Evolutionary conservation across 2,888 invertebrate species (phyloP).

Genomic region (Timema podura): DNA sequence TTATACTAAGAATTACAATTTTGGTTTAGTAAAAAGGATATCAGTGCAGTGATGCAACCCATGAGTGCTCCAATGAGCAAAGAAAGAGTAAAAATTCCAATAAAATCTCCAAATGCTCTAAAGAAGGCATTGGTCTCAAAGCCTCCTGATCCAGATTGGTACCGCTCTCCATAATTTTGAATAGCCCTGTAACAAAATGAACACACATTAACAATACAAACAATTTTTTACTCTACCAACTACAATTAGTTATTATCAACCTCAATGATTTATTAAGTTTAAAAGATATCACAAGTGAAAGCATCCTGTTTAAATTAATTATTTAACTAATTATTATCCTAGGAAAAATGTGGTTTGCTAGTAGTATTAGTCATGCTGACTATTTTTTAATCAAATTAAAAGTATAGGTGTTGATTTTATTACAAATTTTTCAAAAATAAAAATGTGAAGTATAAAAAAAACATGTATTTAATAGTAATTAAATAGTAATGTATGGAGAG

Average conservation of each 20-base stretch:
- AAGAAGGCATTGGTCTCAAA: slow-evolving; percentile 86
- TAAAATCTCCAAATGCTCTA: slow-evolving; percentile 84
- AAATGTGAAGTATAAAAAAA: background rate
- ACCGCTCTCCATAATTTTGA: slow-evolving; percentile 80
- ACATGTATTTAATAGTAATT: no score
- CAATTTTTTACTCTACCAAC: no score
- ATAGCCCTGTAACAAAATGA: slow-evolving; percentile 61
- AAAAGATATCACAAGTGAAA: no score
- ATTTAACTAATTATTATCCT: no score
- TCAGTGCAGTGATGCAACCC: slow-evolving; percentile 91
- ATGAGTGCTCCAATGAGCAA: slow-evolving; percentile 87
- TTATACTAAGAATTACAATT: no score
- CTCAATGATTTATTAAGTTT: no score
- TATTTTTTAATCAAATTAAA: slow-evolving; percentile 4
- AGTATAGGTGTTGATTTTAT: background rate
- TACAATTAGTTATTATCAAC: no score
- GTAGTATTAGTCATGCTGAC: no score
- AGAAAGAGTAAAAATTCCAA: slow-evolving; percentile 87
- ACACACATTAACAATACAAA: slow-evolving; percentile 25
- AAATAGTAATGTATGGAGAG: no score
- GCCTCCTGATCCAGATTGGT: slow-evolving; percentile 73
- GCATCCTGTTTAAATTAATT: no score
- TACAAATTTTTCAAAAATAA: background rate
- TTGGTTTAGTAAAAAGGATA: no score
- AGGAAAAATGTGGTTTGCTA: no score